Conservation (phyloP, 1,140 invertebrate species). For the Apis florea region DNA sequence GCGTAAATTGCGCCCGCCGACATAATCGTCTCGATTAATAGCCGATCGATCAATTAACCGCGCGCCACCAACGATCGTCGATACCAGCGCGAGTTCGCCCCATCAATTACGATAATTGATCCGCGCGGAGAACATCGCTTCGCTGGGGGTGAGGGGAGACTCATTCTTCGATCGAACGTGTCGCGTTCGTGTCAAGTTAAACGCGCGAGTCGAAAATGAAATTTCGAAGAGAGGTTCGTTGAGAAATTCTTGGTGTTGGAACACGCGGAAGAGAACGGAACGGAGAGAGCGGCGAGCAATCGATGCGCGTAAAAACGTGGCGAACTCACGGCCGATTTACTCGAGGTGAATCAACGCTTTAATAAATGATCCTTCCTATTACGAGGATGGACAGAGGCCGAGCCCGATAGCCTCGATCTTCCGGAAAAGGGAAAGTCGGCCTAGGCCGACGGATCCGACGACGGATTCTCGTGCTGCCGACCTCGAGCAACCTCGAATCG, state of each 20-base stretch:
- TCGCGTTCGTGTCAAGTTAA: too few species aligned
- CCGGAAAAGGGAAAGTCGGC: constrained; percentile 62
- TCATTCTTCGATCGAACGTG: too few species aligned
- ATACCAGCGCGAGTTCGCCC: constrained; percentile 36
- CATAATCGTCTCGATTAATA: constrained; percentile 60
- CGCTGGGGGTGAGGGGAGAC: too few species aligned
- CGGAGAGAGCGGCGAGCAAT: background rate
- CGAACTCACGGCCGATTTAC: constrained; percentile 48
- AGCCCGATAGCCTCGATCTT: constrained; percentile 54
- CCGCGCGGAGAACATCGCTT: constrained; percentile 34
- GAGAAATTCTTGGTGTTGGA: background rate
- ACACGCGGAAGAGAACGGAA: constrained; percentile 10
- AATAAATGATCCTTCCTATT: constrained; percentile 55
- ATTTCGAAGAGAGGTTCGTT: background rate
- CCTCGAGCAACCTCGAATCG: constrained; percentile 33
- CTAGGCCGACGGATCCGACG: constrained; percentile 40
- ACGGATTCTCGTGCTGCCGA: constrained; percentile 32
- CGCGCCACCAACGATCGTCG: too few species aligned
- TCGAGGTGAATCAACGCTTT: constrained; percentile 52
- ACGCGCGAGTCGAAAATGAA: too few species aligned
- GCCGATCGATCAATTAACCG: constrained; percentile 62
- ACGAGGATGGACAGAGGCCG: constrained; percentile 45
- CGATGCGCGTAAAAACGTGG: constrained; percentile 2
- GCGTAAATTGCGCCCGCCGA: constrained; percentile 47
- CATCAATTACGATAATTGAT: constrained; percentile 66